phyloP scores from a whole-genome alignment of 2,888 invertebrate genomes.

The Euzetes globulus region DNA sequence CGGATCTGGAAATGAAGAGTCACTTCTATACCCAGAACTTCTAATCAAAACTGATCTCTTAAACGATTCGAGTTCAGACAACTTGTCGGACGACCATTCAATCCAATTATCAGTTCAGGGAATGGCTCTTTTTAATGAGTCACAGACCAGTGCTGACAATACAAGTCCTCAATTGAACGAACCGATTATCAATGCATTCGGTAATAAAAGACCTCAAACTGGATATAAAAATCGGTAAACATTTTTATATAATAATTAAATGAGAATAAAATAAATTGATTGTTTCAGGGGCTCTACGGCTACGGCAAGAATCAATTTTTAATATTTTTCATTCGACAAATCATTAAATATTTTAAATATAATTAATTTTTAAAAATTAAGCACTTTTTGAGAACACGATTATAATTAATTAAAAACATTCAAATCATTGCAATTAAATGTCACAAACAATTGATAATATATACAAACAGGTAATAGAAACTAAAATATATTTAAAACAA shows the following conservation, averaged over 20 bases:
- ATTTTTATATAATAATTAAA: neutral
- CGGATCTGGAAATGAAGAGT: conserved; percentile 4
- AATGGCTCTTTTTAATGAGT: neutral
- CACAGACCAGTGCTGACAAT: neutral
- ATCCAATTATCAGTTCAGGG: conserved; percentile 16
- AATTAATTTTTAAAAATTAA: no score
- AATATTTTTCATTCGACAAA: no score
- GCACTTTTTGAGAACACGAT: no score
- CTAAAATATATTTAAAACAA: no score
- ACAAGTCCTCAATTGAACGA: neutral
- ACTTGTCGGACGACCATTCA: conserved; percentile 31
- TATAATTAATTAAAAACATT: neutral
- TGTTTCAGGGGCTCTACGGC: neutral
- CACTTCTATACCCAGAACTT: conserved; percentile 31
- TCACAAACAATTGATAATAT: no score
- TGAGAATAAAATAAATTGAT: neutral
- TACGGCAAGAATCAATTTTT: neutral
- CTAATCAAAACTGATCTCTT: conserved; percentile 30
- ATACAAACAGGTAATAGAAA: no score
- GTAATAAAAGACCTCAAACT: conserved; percentile 5
- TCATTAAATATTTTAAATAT: no score
- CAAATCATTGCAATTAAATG: no score
- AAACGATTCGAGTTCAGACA: conserved; percentile 33
- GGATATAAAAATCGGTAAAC: conserved; percentile 14
- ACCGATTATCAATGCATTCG: no score